Evolutionary conservation across 2,113 vertebrate species (phyloP), one percentile per base, ranked within the genome.

Genomic region (Pelusios castaneus): DNA sequence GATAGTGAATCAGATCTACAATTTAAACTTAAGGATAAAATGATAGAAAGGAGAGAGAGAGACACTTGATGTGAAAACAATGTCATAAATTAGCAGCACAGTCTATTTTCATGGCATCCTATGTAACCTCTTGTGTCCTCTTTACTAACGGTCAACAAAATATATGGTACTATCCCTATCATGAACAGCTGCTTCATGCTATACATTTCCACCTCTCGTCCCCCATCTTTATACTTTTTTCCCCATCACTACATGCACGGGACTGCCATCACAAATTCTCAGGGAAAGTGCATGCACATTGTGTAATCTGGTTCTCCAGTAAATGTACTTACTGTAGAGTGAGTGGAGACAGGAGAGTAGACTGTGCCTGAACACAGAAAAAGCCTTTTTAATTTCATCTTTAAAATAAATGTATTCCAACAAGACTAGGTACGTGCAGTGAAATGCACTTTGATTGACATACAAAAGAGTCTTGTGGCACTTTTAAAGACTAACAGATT

Each of bases 1-100:
- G 93, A 97, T 97, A 97, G 94, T 97, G 96, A 98, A 97, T 97
- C 97, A 97, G 95, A 98, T 95, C 96, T 93, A 92, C 97, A 97
- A 93, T 96, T 96, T 97, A 96, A 97, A 97, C 93, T 97, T 95
- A 78, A 97, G 97, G 97, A 97, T 98, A 98, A 98, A 96, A 47
- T 82, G 94, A 24, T 58, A 96, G 88, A 91, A 94, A 97, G 96
- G 95, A 93, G 34, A 93, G 94, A 94, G 93, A 94, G 91, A 87
- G 45, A 87, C 16, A 25, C 81, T 85, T 49, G 80, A 21, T 79
- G 49, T 3, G 25, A 56, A 55, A 89, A 1, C 0, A 84, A 97
- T 97, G 96, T 24, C 97, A 97, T 96, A 92, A 89, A 92, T 82
- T 93, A 91, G 54, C 92, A 94, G 91, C 87, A 89, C 45, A 51